phyloP scores from a whole-genome alignment of 2,797 vertebrate genomes.

The Chiloscyllium punctatum region DNA sequence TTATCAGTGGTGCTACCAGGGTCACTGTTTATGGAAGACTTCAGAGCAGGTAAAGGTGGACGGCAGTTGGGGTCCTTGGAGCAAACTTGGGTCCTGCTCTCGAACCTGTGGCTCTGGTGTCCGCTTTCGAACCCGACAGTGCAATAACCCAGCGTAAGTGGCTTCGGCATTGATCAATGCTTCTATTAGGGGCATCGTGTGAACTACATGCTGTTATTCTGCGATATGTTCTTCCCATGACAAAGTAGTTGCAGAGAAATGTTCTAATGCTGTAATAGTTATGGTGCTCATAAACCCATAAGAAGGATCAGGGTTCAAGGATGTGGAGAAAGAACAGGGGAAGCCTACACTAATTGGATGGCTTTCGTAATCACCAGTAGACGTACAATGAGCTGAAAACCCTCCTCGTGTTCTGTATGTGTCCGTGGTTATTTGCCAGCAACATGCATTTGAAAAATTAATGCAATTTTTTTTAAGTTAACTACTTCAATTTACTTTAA shows the following conservation, averaged over 20 bases:
- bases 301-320: not conserved
- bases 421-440: not conserved
- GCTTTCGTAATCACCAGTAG: not conserved
- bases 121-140: constrained; percentile 85
- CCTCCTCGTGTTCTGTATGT: not conserved
- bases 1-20: constrained; percentile 95
- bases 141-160: constrained; percentile 85
- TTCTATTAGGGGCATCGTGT: not conserved
- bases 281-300: not conserved
- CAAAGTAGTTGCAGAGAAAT: not conserved
- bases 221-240: not conserved
- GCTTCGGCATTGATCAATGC: not conserved
- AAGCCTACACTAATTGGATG: not conserved
- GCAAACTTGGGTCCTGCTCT: constrained; percentile 86
- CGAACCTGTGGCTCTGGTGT: constrained; percentile 86
- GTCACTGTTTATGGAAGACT: constrained; percentile 98
- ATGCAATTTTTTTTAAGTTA: not conserved
- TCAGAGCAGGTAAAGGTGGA: constrained; percentile 86
- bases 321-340: not conserved
- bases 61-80: constrained; percentile 86
- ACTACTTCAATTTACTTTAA: not conserved
- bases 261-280: not conserved
- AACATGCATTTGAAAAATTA: not conserved
- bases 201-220: not conserved
- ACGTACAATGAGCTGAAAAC: not conserved